Evolutionary conservation across 2,888 invertebrate genomes (phyloP).

Genomic region (Pristionchus exspectatus): DNA sequence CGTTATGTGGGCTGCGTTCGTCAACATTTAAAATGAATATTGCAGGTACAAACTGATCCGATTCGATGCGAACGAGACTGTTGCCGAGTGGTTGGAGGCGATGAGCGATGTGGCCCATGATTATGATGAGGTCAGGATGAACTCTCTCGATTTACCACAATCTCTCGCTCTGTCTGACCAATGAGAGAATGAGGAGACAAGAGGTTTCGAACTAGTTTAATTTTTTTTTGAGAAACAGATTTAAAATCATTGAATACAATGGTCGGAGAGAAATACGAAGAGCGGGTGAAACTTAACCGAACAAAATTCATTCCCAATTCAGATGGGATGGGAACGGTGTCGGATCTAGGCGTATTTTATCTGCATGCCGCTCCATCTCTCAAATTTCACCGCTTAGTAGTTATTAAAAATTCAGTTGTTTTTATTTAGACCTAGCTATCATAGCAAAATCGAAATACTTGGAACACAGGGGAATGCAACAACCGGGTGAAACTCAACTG

Average conservation of each 20-base stretch:
- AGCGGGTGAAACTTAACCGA: too few relatives aligned
- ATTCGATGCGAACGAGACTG: slow-evolving; percentile 57
- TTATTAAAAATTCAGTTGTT: background rate
- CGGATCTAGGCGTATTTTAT: background rate
- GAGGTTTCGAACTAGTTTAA: too few relatives aligned
- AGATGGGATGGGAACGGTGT: too few relatives aligned
- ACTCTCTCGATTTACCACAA: too few relatives aligned
- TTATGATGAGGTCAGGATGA: slow-evolving; percentile 52
- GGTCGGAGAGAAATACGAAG: too few relatives aligned
- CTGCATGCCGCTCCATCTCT: background rate
- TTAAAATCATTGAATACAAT: too few relatives aligned
- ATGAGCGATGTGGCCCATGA: slow-evolving; percentile 56
- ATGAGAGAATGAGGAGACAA: background rate
- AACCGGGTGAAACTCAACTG: background rate
- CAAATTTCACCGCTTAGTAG: too few relatives aligned
- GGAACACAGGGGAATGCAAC: background rate
- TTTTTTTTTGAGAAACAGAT: too few relatives aligned
- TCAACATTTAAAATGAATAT: too few relatives aligned
- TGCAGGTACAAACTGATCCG: slow-evolving; percentile 59
- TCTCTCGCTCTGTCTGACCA: background rate
- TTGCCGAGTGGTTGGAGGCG: slow-evolving; percentile 59
- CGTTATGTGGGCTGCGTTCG: too few relatives aligned
- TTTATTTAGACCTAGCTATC: background rate
- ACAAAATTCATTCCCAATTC: too few relatives aligned
- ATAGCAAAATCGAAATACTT: background rate